Conservation (phyloP, 2,113 vertebrate species). For the Paratilapia polleni region DNA sequence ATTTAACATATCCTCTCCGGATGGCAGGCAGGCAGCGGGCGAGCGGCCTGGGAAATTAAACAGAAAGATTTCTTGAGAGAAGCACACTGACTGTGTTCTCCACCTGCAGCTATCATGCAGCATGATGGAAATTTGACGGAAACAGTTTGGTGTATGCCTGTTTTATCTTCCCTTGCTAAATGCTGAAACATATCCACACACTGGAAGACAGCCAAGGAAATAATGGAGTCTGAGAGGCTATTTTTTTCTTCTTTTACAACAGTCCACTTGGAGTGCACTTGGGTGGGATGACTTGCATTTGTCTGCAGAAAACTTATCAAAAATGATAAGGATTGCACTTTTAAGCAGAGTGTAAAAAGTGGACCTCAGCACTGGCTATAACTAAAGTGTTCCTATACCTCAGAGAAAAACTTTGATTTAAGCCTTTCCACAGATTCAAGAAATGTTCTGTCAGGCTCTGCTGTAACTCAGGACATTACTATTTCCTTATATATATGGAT, state of each 20-base stretch:
- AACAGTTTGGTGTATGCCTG: slow-evolving; percentile 38
- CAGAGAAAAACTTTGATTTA: slow-evolving; percentile 25
- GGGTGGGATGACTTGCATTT: slow-evolving; percentile 65
- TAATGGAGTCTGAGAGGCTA: slow-evolving; percentile 63
- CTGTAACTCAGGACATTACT: not conserved
- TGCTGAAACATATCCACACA: slow-evolving; percentile 38
- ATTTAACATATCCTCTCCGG: slow-evolving; percentile 73
- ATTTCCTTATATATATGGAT: not conserved
- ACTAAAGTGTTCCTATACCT: not conserved
- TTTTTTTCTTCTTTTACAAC: slow-evolving; percentile 13
- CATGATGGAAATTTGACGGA: slow-evolving; percentile 45
- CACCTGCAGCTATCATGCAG: slow-evolving; percentile 66
- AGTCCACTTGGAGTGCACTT: slow-evolving; percentile 52
- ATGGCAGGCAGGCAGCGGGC: slow-evolving; percentile 35
- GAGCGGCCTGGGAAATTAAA: slow-evolving; percentile 72
- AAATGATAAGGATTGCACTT: slow-evolving; percentile 64
- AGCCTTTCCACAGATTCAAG: not conserved
- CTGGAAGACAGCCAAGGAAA: slow-evolving; percentile 51
- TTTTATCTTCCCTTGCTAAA: slow-evolving; percentile 56
- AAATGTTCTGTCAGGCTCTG: not conserved
- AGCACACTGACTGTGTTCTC: slow-evolving; percentile 35
- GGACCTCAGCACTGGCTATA: slow-evolving; percentile 3
- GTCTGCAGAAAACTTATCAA: slow-evolving; percentile 57
- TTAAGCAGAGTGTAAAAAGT: not conserved
- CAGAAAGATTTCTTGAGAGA: slow-evolving; percentile 66